These are phyloP conservation scores for Luidia sarsii DNA, from an alignment of 53 echinoderm and acorn worm species.

Conservation along the genomic window DNA sequence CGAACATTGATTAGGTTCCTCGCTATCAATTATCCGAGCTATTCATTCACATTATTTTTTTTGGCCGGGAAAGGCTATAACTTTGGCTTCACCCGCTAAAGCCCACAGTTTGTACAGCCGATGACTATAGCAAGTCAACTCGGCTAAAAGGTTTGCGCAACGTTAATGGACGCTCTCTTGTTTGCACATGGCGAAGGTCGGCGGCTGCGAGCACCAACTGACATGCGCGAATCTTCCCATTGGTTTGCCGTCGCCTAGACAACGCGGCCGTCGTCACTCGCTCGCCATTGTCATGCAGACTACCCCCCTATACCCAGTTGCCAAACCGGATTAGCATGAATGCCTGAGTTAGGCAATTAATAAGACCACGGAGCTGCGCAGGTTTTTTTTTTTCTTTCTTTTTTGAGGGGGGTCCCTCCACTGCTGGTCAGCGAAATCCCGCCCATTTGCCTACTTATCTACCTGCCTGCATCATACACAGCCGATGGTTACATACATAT, in stretches of 20 bases:
- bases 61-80: no score
- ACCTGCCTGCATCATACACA: not conserved
- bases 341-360: constrained; percentile 11
- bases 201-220: no score
- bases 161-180: no score
- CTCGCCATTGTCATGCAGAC: constrained; percentile 28
- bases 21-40: no score
- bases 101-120: no score
- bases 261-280: not conserved
- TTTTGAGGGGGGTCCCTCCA: not conserved
- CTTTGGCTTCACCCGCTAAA: no score
- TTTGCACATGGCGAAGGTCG: no score
- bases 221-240: no score
- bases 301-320: not conserved
- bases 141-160: no score
- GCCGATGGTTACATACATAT: not conserved
- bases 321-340: not conserved
- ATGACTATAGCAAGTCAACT: no score
- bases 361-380: not conserved
- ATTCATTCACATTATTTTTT: no score
- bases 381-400: not conserved
- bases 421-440: constrained; percentile 15
- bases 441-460: constrained; percentile 1
- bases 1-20: no score
- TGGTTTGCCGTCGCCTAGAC: constrained; percentile 9